Evolutionary conservation across 2,888 invertebrate species (phyloP).

Genomic region (Agonum fuliginosum): DNA sequence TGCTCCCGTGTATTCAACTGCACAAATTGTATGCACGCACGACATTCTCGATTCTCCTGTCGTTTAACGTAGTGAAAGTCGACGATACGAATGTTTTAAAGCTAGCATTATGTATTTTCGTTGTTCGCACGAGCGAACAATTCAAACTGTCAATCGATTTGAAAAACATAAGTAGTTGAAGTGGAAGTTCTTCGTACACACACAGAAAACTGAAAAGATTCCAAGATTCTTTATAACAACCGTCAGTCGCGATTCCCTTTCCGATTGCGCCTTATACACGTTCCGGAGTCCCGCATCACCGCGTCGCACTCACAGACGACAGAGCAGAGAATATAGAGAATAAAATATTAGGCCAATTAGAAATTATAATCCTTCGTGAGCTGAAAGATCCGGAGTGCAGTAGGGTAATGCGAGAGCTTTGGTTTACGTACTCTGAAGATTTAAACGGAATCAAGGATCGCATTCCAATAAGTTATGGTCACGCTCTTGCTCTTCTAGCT

Average conservation of each 20-base stretch:
- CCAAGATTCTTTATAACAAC: slow-evolving; percentile 1
- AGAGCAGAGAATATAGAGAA: slow-evolving; percentile 1
- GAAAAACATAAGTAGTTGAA: slow-evolving; percentile 57
- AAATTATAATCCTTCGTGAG: slow-evolving; percentile 47
- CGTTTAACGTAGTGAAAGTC: background rate
- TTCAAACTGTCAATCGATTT: slow-evolving; percentile 57
- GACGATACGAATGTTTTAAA: slow-evolving; percentile 43
- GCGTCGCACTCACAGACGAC: background rate
- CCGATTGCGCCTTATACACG: slow-evolving; percentile 4
- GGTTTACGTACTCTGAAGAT: slow-evolving; percentile 30
- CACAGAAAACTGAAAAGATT: slow-evolving; percentile 38
- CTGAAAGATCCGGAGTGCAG: slow-evolving; percentile 41
- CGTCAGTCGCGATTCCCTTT: slow-evolving; percentile 9
- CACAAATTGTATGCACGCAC: slow-evolving; percentile 1
- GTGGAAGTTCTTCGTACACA: slow-evolving; percentile 48
- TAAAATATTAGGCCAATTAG: slow-evolving; percentile 55
- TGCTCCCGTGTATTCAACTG: background rate
- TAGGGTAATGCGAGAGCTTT: slow-evolving; percentile 37
- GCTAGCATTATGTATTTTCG: slow-evolving; percentile 54
- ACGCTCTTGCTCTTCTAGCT: slow-evolving; percentile 25
- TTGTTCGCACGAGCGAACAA: slow-evolving; percentile 50
- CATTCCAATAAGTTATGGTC: slow-evolving; percentile 53
- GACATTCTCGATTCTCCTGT: background rate
- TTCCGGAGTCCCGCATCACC: background rate
- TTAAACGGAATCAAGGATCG: slow-evolving; percentile 41